Percentiles rank a stretch among this genome's conserved stretches.
Evolutionary conservation across 2,113 vertebrate species (phyloP).

Genomic region (Notiomystis cincta): DNA sequence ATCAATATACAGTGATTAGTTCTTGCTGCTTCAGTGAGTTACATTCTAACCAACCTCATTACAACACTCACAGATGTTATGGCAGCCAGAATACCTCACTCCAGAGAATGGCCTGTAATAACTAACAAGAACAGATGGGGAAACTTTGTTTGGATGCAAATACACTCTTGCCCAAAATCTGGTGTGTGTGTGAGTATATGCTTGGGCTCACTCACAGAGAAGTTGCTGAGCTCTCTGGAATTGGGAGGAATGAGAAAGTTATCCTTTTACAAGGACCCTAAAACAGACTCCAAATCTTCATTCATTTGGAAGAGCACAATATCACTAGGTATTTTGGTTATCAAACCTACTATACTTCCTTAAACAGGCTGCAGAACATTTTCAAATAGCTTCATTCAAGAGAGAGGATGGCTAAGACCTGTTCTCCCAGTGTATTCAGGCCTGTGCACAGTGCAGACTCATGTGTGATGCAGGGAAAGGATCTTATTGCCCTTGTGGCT

Average conservation of each 20-base stretch:
- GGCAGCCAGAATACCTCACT: constrained; percentile 23
- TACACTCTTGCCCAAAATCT: neutral
- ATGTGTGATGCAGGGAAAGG: neutral
- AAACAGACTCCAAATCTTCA: neutral
- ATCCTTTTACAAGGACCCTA: neutral
- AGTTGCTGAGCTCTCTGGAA: neutral
- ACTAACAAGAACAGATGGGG: constrained; percentile 40
- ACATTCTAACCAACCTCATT: constrained; percentile 17
- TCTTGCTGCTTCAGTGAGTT: constrained; percentile 38
- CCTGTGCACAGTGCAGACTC: neutral
- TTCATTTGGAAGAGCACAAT: neutral
- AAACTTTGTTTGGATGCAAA: constrained; percentile 39
- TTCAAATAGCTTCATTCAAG: neutral
- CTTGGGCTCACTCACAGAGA: neutral
- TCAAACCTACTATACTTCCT: neutral
- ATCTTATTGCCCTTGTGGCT: neutral
- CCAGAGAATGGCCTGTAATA: constrained; percentile 5
- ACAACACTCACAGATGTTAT: constrained; percentile 17
- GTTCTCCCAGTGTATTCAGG: neutral
- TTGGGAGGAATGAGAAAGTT: neutral
- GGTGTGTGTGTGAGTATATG: neutral
- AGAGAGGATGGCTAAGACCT: neutral
- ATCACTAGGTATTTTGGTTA: neutral
- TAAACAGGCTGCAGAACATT: neutral
- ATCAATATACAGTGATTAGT: constrained; percentile 3